Evolutionary conservation across 2,113 vertebrate genomes (phyloP), one percentile per base, ranked within the genome.

Genomic region (Argyrosomus japonicus): DNA sequence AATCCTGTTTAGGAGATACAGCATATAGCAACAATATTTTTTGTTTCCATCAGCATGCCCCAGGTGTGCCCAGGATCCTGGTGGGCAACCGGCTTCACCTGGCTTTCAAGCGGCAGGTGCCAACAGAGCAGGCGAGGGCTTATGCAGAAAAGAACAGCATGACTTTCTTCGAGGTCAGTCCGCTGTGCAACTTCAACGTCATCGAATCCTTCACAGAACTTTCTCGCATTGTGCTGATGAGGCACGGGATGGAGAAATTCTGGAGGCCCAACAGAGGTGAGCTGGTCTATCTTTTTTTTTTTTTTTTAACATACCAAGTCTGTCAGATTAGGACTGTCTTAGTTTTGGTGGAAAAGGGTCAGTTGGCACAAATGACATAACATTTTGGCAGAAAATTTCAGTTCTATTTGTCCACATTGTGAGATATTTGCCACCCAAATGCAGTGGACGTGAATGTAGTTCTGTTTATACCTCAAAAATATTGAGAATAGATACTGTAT

Each of bases 191-290:
- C 95, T 99, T 99, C 96, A 99, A 99, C 0, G 97, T 99, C 89
- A 97, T 97, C 0, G 98, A 99, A 91, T 99, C 98, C 67, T 99
- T 99, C 94, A 99, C 98, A 0, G 98, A 99, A 90, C 93, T 99
- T 23, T 99, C 98, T 0, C 97, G 98, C 36, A 99, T 99, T 0
- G 98, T 99, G 79, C 96, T 99, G 43, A 99, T 99, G 98, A 95
- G 98, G 43, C 98, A 99, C 0, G 98, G 98, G 87, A 99, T 99
- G 98, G 98, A 99, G 94, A 99, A 99, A 91, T 99, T 99, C 93
- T 99, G 98, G 98, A 97, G 94, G 60, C 98, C 98, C 79, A 99
- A 99, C 93, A 92, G 97, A 96, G 98, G 98, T 98, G 67, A 94
- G 95, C 12, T 15, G 6, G 1, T 68, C 36, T 15, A 15, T 27